Conservation (phyloP, 2,113 vertebrate genomes). For the Ochotona princeps region DNA sequence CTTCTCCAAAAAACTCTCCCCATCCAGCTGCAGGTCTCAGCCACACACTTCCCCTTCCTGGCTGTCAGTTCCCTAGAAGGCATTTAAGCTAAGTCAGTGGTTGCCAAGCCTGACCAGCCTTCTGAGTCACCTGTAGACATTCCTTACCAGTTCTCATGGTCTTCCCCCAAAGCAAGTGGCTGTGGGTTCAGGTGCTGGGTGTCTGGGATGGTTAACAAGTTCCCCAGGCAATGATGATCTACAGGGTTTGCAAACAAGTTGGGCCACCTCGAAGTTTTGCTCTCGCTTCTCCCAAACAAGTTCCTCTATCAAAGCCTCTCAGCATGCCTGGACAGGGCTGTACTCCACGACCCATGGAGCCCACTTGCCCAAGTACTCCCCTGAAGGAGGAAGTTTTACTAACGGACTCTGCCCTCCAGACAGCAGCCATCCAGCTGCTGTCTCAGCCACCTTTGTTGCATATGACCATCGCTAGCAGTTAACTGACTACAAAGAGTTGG, state of each 20-base stretch:
- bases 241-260: not conserved
- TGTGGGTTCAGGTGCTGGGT: not conserved
- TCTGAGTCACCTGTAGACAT: not conserved
- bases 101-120: not conserved
- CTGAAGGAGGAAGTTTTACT: not conserved
- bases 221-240: not conserved
- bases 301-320: not conserved
- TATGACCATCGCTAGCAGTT: not conserved
- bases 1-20: not conserved
- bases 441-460: not conserved
- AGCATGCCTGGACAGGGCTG: fast-evolving
- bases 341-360: not conserved
- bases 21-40: not conserved
- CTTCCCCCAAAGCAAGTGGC: not conserved
- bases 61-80: not conserved
- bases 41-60: not conserved
- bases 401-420: not conserved
- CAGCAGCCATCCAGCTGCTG: not conserved
- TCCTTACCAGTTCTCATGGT: not conserved
- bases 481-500: not conserved
- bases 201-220: not conserved
- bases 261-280: not conserved
- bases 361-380: not conserved
- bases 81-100: not conserved
- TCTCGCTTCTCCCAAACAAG: conserved; percentile 10